These are phyloP conservation scores for Scolopax rusticola DNA, from an alignment of 2,797 vertebrate genomes.

Conservation along the genomic window DNA sequence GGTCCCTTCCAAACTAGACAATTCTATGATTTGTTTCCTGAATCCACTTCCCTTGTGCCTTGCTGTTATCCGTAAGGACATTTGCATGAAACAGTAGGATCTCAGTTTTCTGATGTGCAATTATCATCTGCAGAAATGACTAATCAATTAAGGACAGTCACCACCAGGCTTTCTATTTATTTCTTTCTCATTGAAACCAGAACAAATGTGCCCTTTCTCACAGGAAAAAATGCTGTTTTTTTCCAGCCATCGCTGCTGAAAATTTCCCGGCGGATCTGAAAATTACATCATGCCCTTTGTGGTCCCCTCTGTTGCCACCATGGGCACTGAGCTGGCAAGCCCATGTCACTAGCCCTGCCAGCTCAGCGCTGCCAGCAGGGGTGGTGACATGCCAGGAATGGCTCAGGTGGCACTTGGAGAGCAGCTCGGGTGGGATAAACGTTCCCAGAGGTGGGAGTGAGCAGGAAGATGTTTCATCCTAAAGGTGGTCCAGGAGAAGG, in stretches of 20 bases:
- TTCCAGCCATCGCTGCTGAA: background rate
- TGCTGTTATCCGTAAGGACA: background rate
- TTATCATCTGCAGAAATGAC: conserved; percentile 74
- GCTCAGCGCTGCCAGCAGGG: background rate
- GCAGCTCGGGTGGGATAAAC: background rate
- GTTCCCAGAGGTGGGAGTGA: background rate
- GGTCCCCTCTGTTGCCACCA: background rate
- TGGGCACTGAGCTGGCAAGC: background rate
- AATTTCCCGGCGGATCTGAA: background rate
- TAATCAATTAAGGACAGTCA: conserved; percentile 72
- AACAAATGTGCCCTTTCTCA: conserved; percentile 47
- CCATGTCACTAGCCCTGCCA: background rate
- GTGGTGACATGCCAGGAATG: background rate
- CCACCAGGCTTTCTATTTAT: conserved; percentile 64
- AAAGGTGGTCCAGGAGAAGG: background rate
- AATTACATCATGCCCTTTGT: conserved; percentile 12
- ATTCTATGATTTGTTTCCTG: background rate
- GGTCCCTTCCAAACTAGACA: too few relatives aligned
- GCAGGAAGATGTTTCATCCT: background rate
- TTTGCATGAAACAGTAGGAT: conserved; percentile 60
- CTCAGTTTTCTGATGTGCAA: conserved; percentile 61
- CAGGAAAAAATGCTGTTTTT: conserved; percentile 25
- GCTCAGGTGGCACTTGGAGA: background rate
- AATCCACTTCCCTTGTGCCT: conserved; percentile 1
- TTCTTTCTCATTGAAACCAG: conserved; percentile 63